Percentiles rank a stretch among this genome's conserved stretches.
Conservation (phyloP, 1,140 invertebrate genomes). For the Caenorhabditis inopinata region DNA sequence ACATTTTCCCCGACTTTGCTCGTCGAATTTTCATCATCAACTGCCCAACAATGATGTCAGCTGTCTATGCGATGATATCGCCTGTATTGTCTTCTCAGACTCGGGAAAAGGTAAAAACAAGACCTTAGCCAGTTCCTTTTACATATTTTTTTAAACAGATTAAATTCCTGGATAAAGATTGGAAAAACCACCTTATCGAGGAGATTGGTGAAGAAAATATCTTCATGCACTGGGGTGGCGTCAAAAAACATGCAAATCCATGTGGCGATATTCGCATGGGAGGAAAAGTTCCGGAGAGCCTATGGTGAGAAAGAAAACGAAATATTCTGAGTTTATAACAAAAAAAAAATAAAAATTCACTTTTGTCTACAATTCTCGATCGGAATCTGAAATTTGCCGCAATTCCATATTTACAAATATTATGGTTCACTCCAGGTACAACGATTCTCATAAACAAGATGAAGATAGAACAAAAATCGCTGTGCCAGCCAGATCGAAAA, state of each 20-base stretch:
- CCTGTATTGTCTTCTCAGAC: conserved; percentile 46
- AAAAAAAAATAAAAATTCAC: neutral
- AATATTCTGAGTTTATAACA: neutral
- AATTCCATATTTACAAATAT: too few species aligned
- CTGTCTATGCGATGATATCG: conserved; percentile 41
- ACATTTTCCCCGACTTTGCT: conserved; percentile 38
- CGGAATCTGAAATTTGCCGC: too few species aligned
- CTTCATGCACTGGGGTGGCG: conserved; percentile 43
- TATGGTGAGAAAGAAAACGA: neutral
- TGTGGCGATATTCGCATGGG: conserved; percentile 41
- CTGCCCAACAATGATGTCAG: conserved; percentile 46
- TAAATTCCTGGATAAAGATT: conserved; percentile 33
- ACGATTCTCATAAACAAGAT: conserved; percentile 12
- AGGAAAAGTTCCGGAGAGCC: conserved; percentile 42
- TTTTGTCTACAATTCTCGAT: too few species aligned
- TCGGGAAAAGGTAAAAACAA: conserved; percentile 31
- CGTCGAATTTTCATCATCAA: conserved; percentile 46
- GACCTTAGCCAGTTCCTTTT: neutral
- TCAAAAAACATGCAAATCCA: conserved; percentile 37
- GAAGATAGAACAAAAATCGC: conserved; percentile 21
- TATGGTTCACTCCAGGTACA: too few species aligned
- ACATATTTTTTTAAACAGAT: neutral
- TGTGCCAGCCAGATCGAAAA: conserved; percentile 6
- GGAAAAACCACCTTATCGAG: conserved; percentile 39
- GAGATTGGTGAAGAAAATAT: conserved; percentile 43